Percentiles rank a stretch among this genome's conserved stretches.
Conservation (phyloP, 1,140 invertebrate species). For the Aphidius ervi region DNA sequence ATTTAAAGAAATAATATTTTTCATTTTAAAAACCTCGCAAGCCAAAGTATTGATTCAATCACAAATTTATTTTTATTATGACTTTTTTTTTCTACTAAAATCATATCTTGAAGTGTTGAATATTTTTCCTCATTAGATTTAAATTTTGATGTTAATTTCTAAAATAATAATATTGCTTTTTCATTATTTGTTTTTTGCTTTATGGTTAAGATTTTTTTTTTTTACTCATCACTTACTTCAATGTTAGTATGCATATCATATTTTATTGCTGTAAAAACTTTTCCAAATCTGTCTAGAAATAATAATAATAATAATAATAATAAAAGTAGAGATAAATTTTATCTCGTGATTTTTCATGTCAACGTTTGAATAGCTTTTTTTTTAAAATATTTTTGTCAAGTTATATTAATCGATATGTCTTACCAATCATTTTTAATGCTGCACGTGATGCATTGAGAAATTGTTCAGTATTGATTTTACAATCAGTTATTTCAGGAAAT, state of each 20-base stretch:
- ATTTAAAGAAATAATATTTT: not conserved
- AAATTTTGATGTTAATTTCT: constrained; percentile 65
- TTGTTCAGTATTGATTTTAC: constrained; percentile 58
- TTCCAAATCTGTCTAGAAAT: constrained; percentile 68
- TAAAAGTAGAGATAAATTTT: not conserved
- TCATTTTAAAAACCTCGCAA: constrained; percentile 56
- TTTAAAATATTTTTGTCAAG: too few species aligned
- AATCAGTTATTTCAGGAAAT: constrained; percentile 44
- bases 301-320: not conserved
- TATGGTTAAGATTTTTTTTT: constrained; percentile 40
- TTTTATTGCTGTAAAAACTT: constrained; percentile 66
- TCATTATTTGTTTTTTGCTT: too few species aligned
- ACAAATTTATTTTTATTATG: constrained; percentile 47
- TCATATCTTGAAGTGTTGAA: constrained; percentile 63
- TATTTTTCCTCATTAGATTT: constrained; percentile 53
- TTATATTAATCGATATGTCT: not conserved
- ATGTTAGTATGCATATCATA: constrained; percentile 72
- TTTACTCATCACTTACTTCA: constrained; percentile 55
- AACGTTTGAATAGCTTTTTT: too few species aligned
- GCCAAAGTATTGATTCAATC: constrained; percentile 63
- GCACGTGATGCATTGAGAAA: constrained; percentile 61
- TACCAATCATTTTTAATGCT: constrained; percentile 62
- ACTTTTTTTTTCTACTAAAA: constrained; percentile 55
- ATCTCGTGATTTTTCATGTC: not conserved
- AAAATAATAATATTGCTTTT: constrained; percentile 18